Percentiles rank a stretch among this genome's conserved stretches.
phyloP scores from a whole-genome alignment of 2,797 vertebrate genomes.

The Esox lucius region DNA sequence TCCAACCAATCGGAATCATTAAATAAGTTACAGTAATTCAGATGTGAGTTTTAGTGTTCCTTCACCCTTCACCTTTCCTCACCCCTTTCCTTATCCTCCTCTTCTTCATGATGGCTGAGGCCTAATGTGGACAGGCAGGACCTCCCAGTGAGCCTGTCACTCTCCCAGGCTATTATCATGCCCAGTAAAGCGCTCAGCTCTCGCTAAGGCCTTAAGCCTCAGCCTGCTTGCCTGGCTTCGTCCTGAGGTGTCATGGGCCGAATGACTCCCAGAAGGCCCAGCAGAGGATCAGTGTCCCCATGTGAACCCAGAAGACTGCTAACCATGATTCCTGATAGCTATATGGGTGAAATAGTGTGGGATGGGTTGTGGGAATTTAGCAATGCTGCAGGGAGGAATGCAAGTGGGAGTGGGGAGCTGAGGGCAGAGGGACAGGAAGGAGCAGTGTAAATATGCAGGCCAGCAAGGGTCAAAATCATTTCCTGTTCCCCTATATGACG shows the following conservation, averaged over 20 bases:
- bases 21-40: background rate
- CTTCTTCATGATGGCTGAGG: background rate
- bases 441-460: slow-evolving; percentile 16
- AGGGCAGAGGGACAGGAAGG: slow-evolving; percentile 28
- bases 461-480: slow-evolving; percentile 37
- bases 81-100: background rate
- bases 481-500: slow-evolving; percentile 32
- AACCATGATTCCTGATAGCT: background rate
- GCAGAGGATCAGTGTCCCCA: background rate
- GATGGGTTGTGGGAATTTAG: background rate
- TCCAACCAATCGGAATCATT: background rate
- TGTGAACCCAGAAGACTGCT: background rate
- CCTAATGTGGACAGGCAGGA: background rate
- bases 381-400: background rate
- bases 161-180: background rate
- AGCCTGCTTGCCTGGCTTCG: background rate
- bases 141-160: background rate
- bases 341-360: background rate
- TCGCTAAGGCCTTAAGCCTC: background rate
- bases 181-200: background rate
- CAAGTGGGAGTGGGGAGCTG: slow-evolving; percentile 6
- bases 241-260: background rate
- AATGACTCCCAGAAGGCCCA: background rate
- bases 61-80: background rate
- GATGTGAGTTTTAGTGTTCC: background rate